Percentiles rank a stretch among this genome's conserved stretches.
Evolutionary conservation across 2,888 invertebrate species (phyloP).

Genomic region (Chrysodeixis includens): DNA sequence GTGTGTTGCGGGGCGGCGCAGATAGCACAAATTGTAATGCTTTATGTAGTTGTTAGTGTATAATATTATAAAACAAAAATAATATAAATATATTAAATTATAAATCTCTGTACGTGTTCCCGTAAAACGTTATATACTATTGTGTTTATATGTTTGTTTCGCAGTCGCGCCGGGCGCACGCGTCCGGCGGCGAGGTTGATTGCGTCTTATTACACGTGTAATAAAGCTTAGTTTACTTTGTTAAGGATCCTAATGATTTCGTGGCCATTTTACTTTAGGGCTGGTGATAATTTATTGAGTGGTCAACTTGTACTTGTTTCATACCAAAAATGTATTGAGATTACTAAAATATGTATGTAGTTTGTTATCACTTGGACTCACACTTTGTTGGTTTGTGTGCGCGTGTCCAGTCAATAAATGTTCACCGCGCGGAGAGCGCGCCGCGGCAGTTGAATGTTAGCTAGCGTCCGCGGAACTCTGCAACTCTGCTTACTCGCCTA

Average conservation of each 20-base stretch:
- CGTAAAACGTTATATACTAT: slow-evolving; percentile 64
- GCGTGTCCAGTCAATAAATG: slow-evolving; percentile 24
- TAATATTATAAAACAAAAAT: slow-evolving; percentile 65
- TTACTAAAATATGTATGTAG: background rate
- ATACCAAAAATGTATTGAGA: slow-evolving; percentile 7
- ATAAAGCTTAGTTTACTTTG: slow-evolving; percentile 54
- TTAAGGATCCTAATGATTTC: slow-evolving; percentile 36
- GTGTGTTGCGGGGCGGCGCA: slow-evolving; percentile 52
- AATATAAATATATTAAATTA: slow-evolving; percentile 64
- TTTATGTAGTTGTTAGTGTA: slow-evolving; percentile 85
- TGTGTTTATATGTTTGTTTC: slow-evolving; percentile 57
- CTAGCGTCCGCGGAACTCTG: slow-evolving; percentile 28
- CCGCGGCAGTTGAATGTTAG: slow-evolving; percentile 22
- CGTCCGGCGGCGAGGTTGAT: slow-evolving; percentile 41
- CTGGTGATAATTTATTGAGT: slow-evolving; percentile 38
- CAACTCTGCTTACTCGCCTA: slow-evolving; percentile 42
- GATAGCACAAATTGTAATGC: slow-evolving; percentile 81
- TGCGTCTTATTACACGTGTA: slow-evolving; percentile 47
- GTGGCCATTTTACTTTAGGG: slow-evolving; percentile 57
- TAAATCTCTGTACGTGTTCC: slow-evolving; percentile 78
- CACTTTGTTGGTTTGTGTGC: background rate
- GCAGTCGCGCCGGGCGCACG: slow-evolving; percentile 36
- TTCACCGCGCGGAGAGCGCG: slow-evolving; percentile 17
- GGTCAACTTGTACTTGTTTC: slow-evolving; percentile 5
- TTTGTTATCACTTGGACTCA: background rate